Evolutionary conservation across 2,888 invertebrate species (phyloP).

Genomic region (Lycocerus yunnanus): DNA sequence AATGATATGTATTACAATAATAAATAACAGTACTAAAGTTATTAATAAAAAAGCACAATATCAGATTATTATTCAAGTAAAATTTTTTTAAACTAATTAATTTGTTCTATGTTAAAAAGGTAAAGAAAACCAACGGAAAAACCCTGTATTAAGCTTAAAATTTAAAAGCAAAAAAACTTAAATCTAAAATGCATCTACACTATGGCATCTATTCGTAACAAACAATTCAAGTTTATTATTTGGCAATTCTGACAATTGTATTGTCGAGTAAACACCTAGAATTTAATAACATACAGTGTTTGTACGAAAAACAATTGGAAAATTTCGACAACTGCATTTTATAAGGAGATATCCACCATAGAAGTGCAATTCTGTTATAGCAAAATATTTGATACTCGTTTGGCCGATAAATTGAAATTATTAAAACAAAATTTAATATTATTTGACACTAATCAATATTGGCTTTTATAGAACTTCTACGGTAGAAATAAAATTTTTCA

Average conservation of each 20-base stretch:
- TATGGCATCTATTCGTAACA: not conserved
- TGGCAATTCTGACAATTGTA: slow-evolving; percentile 26
- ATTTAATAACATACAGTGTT: not conserved
- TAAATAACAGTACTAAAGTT: not conserved
- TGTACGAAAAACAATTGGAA: not conserved
- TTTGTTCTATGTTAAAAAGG: not conserved
- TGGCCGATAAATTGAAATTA: not conserved
- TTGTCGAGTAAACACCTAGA: slow-evolving; percentile 19
- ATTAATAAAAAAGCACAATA: not conserved
- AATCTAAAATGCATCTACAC: not conserved
- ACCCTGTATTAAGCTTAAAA: slow-evolving; percentile 10
- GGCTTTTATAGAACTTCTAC: not conserved
- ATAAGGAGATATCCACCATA: not conserved
- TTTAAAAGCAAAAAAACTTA: slow-evolving; percentile 8
- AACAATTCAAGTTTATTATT: slow-evolving; percentile 5
- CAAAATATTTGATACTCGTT: not conserved
- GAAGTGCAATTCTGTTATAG: not conserved
- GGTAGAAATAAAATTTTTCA: not conserved
- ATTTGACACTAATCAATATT: not conserved
- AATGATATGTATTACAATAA: not conserved
- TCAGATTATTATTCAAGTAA: not conserved
- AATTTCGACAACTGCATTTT: not conserved
- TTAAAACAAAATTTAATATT: not conserved
- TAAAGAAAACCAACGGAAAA: not conserved
- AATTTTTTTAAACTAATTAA: not conserved